Base-by-base conservation (phyloP, 2,888 invertebrate species). In the Limnephilus lunatus region DNA sequence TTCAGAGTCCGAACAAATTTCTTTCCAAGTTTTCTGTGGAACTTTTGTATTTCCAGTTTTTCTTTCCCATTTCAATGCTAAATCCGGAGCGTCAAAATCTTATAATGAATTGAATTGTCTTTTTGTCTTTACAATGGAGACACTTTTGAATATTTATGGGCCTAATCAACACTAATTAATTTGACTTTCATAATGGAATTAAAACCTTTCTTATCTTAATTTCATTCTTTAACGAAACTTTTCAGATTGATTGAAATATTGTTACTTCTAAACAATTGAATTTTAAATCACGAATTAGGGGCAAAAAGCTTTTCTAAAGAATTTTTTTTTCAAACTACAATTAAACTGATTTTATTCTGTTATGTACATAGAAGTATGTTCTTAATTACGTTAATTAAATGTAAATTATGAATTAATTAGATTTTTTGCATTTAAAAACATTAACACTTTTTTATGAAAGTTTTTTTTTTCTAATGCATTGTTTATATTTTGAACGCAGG, bases 31-130 rank as follows among this genome's bases (percentile, higher is more conserved):
- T 86, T 86, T 5, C n/a, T 48, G n/a, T 25, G 30, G 1, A 86
- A 48, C n/a, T 44, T 86, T 86, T 48, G 30, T 86, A 48, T 44
- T 86, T 86, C 86, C 86, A 86, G 44, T 86, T 86, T 86, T 86
- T 86, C 44, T 86, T 85, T 44, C 48, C 48, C 86, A 86, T 86
- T 86, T 86, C 86, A 44, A 86, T 35, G n/a, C 48, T 3, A 86
- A 44, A n/a, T 86, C 15, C 9, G 9, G 25, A n/a, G 68, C 68
- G n/a, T 68, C 68, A 68, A 68, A 68, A 68, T 68, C 68, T 9
- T 25, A 86, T n/a, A 86, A 86, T 30, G 86, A 86, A 86, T 19
- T 44, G 48, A 86, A 48, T 86, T 86, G 15, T 86, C 68, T 68
- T 68, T 68, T 86, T 86, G 15, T 86, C 68, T 68, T 68, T 25